A percentile compares a stretch with the other conserved stretches of the same genome.
Conservation (phyloP, 2,797 vertebrate species). For the Enteromius argenteus region DNA sequence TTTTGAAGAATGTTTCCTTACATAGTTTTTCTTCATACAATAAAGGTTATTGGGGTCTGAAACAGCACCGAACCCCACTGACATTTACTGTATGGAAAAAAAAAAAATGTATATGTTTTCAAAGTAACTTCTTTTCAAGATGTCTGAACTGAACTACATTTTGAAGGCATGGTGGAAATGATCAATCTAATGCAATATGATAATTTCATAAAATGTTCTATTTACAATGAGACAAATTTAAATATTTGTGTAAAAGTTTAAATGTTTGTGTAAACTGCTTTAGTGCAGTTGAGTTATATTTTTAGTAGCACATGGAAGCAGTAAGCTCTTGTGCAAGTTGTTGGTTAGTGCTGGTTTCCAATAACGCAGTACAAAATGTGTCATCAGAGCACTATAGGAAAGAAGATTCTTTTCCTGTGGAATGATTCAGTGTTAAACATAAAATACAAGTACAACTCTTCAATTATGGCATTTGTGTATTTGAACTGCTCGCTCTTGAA, state of each 20-base stretch:
- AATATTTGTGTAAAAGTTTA: neutral
- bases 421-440: neutral
- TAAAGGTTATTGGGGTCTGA: neutral
- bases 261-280: neutral
- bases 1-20: neutral
- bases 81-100: too few relatives aligned
- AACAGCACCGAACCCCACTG: too few relatives aligned
- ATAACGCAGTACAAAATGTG: neutral
- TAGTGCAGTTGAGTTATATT: neutral
- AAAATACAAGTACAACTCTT: neutral
- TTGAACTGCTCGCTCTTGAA: neutral
- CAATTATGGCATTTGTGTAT: constrained; percentile 27
- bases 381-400: neutral
- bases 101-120: too few relatives aligned
- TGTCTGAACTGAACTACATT: too few relatives aligned
- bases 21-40: neutral
- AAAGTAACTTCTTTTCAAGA: too few relatives aligned
- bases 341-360: neutral
- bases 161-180: neutral
- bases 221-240: neutral
- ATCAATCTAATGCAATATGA: neutral
- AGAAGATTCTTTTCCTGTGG: neutral
- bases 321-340: neutral
- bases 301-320: neutral
- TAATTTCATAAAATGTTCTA: neutral